These are phyloP conservation scores for Sandelia bainsii DNA, from an alignment of 2,797 vertebrate species.

Conservation along the genomic window DNA sequence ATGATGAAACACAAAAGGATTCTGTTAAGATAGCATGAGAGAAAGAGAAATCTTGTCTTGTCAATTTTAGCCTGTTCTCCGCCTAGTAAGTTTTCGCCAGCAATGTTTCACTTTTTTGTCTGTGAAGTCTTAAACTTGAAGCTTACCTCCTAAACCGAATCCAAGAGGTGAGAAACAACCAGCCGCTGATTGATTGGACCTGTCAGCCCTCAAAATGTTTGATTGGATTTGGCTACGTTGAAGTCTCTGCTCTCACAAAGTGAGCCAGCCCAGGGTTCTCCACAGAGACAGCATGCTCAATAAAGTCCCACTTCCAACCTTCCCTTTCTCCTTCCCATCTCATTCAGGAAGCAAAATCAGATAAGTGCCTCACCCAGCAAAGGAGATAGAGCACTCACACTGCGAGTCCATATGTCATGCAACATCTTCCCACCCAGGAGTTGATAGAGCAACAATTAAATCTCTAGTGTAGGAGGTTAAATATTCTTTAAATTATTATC, in stretches of 20 bases:
- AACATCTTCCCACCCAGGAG: slow-evolving; percentile 34
- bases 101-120: slow-evolving; percentile 35
- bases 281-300: slow-evolving; percentile 69
- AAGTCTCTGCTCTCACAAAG: slow-evolving; percentile 64
- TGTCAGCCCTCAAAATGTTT: slow-evolving; percentile 77
- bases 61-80: slow-evolving; percentile 20
- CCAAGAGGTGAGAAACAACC: slow-evolving; percentile 66
- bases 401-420: slow-evolving; percentile 60
- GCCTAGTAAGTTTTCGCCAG: slow-evolving; percentile 27
- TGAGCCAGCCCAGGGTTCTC: slow-evolving; percentile 51
- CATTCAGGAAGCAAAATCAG: slow-evolving; percentile 71
- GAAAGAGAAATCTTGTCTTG: slow-evolving; percentile 41
- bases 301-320: slow-evolving; percentile 68
- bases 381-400: slow-evolving; percentile 54
- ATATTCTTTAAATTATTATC: slow-evolving; percentile 49
- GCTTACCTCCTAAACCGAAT: slow-evolving; percentile 68
- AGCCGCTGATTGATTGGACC: slow-evolving; percentile 78
- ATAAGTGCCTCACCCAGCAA: slow-evolving; percentile 65
- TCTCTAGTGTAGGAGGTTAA: slow-evolving; percentile 41
- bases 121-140: slow-evolving; percentile 61
- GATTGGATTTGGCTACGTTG: slow-evolving; percentile 76
- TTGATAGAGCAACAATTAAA: slow-evolving; percentile 63
- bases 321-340: slow-evolving; percentile 55
- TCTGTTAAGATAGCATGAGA: slow-evolving; percentile 12
- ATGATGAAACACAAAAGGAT: slow-evolving; percentile 25